Evolutionary conservation across 1,140 invertebrate genomes (phyloP), one percentile per base, ranked within the genome.

Genomic region (Drosophila nannoptera): DNA sequence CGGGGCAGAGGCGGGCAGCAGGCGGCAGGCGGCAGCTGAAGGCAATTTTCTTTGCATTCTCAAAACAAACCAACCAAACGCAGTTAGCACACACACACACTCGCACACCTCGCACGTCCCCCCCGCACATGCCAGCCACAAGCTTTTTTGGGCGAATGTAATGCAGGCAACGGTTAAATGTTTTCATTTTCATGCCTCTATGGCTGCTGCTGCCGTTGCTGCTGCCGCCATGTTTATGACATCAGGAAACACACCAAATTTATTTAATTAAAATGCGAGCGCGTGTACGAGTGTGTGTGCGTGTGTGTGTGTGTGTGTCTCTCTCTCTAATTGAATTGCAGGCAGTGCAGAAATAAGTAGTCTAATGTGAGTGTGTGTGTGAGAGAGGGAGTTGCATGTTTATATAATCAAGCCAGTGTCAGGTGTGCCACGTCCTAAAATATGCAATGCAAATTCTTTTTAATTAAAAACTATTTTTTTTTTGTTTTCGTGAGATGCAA

Each of bases 231-330:
- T 84, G 78, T 84, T 84, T 83, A 84, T 84, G 80, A 84, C 70
- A 77, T 64, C 73, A 68, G 61, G 77, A 82, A 86, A 86, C 62
- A 83, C 73, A 86, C 81, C 60, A 70, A 86, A 86, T 86, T 77
- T 86, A 86, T 86, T 86, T 86, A 86, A 86, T 86, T 86, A 86
- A 86, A 86, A 86, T 61, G 40, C 53, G 31, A 36, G 52, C 7
- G 42, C 0, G n/a, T 12, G 43, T 22, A 42, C 12, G 33, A 12
- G 16, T 81, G 46, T 66, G 42, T 66, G 38, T 43, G 54, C 54
- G 35, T 52, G 46, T 52, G 40, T 55, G 22, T 49, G 42, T 49
- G 46, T 70, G 65, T 77, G n/a, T 70, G 61, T 22, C 22, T 22
- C 22, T 22, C 66, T 59, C 74, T 74, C 58, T 84, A 84, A 84